Conservation (phyloP, 1,140 invertebrate genomes). For the Drosophila biarmipes region DNA sequence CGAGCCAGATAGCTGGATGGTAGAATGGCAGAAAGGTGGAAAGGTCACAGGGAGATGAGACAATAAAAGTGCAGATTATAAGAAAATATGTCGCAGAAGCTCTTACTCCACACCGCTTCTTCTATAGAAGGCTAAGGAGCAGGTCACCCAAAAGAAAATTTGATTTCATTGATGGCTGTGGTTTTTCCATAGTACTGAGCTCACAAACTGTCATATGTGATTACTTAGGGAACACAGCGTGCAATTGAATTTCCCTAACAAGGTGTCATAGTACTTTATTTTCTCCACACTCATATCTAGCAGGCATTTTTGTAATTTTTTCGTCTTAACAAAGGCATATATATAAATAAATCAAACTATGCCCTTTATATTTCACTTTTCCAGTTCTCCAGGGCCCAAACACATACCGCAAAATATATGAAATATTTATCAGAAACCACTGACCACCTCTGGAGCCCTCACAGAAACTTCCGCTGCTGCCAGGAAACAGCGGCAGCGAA, state of each 20-base stretch:
- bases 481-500: conserved; percentile 35
- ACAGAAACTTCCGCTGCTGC: conserved; percentile 9
- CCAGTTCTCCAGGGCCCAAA: conserved; percentile 7
- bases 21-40: conserved; percentile 1
- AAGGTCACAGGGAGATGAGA: conserved; percentile 41
- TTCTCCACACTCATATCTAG: too few relatives aligned
- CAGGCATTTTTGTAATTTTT: too few relatives aligned
- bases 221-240: neutral
- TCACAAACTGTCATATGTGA: neutral
- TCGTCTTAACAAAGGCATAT: too few relatives aligned
- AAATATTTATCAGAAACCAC: conserved; percentile 50
- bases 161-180: conserved; percentile 3
- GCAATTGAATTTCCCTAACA: neutral
- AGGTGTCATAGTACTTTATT: too few relatives aligned
- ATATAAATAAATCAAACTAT: conserved; percentile 27
- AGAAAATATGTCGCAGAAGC: conserved; percentile 70
- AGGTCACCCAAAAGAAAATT: neutral
- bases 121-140: neutral
- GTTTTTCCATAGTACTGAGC: neutral
- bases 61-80: conserved; percentile 76
- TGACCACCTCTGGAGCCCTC: conserved; percentile 19
- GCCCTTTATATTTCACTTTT: conserved; percentile 30
- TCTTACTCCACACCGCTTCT: conserved; percentile 15
- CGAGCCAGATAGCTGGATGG: conserved; percentile 2
- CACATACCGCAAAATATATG: conserved; percentile 28